Base-by-base conservation (phyloP, 2,797 vertebrate species). In the Clarias fuscus region DNA sequence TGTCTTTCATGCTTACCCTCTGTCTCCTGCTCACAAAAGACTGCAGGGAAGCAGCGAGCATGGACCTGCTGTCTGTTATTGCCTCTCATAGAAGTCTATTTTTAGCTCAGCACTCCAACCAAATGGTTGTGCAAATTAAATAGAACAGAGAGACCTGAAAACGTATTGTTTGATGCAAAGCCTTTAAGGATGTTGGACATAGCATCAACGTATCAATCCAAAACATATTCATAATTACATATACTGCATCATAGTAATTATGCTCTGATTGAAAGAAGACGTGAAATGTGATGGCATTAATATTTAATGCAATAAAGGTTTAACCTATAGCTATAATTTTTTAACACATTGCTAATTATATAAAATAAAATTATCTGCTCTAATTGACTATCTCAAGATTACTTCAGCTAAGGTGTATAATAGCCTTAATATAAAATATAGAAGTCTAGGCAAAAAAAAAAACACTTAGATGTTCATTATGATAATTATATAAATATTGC, bases 81-180 rank as follows among this genome's bases (percentile, higher is more conserved):
- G 90, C 91, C 88, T 88, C 88, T 90, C 80, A 40, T 71, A 59
- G 37, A 61, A 88, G 37, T 90, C 93, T 94, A 94, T 95, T 94
- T 94, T 93, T 94, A 95, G 93, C 90, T 82, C 43, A 17, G 90
- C 3, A 85, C 88, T 86, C 88, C 91, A 91, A 91, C 91, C 86
- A 86, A 84, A 87, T 86, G 73, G 84, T 81, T 90, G 84, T 88
- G 89, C 87, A 89, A 91, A 91, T 88, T 91, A 86, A 90, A 87
- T 92, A 89, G 90, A 89, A 85, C 61, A 82, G 85, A 87, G 86
- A 87, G 86, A 90, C 84, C 85, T 88, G 58, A 80, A 73, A 87
- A 90, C 78, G 70, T 86, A 65, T 30, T 83, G 89, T 89, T 86
- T 80, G 79, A 20, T 92, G 92, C 91, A 84, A 91, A 91, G 82